These are phyloP conservation scores for Formica aserva DNA, from an alignment of 2,888 invertebrate genomes.

Conservation along the genomic window DNA sequence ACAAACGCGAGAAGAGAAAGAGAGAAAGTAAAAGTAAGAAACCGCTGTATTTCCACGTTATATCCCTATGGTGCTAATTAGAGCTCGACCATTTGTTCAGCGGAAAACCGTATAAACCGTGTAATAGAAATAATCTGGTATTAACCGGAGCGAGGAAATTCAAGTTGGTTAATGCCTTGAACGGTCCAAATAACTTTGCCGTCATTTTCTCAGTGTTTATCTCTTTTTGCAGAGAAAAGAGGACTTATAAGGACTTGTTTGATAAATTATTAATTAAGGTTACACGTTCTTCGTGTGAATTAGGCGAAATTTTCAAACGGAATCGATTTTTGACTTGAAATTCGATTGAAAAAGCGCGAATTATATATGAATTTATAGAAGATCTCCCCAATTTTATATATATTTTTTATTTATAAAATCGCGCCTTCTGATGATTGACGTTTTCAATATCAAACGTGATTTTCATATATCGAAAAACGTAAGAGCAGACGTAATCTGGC, in stretches of 20 bases:
- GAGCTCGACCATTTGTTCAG: conserved; percentile 65
- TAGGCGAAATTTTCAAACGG: background rate
- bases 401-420: background rate
- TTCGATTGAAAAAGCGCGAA: background rate
- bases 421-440: background rate
- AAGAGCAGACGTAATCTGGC: background rate
- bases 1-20: conserved; percentile 16
- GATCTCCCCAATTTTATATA: background rate
- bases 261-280: conserved; percentile 10
- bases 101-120: conserved; percentile 51
- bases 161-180: conserved; percentile 31
- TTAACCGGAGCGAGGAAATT: conserved; percentile 42
- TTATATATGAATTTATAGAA: background rate
- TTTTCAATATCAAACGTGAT: background rate
- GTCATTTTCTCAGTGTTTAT: conserved; percentile 30
- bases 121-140: conserved; percentile 52
- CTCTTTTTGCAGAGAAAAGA: background rate
- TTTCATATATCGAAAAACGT: background rate
- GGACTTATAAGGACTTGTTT: conserved; percentile 3
- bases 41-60: conserved; percentile 39
- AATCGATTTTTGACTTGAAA: background rate
- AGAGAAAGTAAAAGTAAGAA: conserved; percentile 41
- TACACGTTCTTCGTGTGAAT: background rate
- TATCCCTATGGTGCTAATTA: conserved; percentile 58
- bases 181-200: conserved; percentile 38